These are phyloP conservation scores for Psilopsiagon aurifrons DNA, from an alignment of 2,113 vertebrate species.

Conservation along the genomic window DNA sequence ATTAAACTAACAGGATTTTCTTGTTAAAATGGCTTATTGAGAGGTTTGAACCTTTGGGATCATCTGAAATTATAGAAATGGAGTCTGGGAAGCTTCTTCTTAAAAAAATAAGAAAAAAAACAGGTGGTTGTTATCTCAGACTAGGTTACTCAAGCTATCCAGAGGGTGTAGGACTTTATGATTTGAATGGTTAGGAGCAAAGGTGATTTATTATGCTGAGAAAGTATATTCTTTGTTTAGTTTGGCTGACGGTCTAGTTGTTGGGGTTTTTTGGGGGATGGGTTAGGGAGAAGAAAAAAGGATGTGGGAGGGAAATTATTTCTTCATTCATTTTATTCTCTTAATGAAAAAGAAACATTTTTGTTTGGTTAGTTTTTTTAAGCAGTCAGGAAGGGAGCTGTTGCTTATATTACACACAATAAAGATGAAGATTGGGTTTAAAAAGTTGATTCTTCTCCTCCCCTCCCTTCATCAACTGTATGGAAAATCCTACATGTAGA, in stretches of 20 bases:
- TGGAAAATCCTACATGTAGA: background rate
- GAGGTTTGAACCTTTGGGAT: constrained; percentile 27
- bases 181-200: constrained; percentile 31
- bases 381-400: background rate
- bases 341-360: constrained; percentile 65
- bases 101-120: constrained; percentile 31
- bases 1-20: constrained; percentile 33
- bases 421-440: constrained; percentile 18
- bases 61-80: constrained; percentile 34
- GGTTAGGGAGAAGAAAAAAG: constrained; percentile 37
- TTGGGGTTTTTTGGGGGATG: background rate
- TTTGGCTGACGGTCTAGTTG: constrained; percentile 41
- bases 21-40: constrained; percentile 41
- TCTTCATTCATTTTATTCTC: constrained; percentile 53
- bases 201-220: constrained; percentile 63
- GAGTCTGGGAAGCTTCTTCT: constrained; percentile 20
- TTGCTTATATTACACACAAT: background rate
- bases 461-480: background rate
- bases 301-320: constrained; percentile 63
- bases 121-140: constrained; percentile 53
- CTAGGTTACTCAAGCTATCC: constrained; percentile 3
- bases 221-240: constrained; percentile 57
- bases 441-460: constrained; percentile 14
- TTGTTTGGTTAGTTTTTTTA: constrained; percentile 50
- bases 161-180: constrained; percentile 8